Conservation (phyloP, 1,140 invertebrate species). For the Camponotus floridanus region DNA sequence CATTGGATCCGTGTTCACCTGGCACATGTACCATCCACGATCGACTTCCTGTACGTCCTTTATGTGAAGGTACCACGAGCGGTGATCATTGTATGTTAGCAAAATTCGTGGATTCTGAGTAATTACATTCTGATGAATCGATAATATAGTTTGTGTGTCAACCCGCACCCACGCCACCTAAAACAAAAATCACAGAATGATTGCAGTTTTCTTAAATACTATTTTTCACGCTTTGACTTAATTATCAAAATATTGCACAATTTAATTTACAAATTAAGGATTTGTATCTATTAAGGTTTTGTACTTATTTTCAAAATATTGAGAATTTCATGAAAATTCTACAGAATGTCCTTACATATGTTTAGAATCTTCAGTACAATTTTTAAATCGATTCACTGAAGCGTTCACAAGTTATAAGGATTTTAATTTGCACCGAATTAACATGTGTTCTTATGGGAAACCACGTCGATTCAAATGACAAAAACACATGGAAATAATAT, state of each 20-base stretch:
- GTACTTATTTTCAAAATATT: no score
- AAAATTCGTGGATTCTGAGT: conserved; percentile 95
- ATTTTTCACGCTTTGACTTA: not conserved
- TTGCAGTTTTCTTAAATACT: conserved; percentile 7
- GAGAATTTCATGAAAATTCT: no score
- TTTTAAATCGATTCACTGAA: no score
- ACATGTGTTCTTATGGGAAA: no score
- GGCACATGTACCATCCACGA: conserved; percentile 95
- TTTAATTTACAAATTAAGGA: conserved; percentile 3
- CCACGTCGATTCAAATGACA: no score
- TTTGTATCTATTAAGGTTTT: no score
- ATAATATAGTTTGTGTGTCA: conserved; percentile 96
- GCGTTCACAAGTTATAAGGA: no score
- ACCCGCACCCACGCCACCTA: conserved; percentile 97
- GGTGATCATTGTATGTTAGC: conserved; percentile 94
- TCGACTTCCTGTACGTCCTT: conserved; percentile 93
- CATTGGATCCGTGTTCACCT: conserved; percentile 95
- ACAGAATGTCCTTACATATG: no score
- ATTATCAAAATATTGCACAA: not conserved
- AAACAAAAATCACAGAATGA: conserved; percentile 61
- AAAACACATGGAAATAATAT: no score
- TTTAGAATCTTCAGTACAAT: no score
- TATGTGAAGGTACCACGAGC: conserved; percentile 95
- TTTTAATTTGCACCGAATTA: no score
- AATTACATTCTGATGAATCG: conserved; percentile 95